Base-by-base conservation (phyloP, 2,113 vertebrate genomes). In the Osmerus eperlanus region DNA sequence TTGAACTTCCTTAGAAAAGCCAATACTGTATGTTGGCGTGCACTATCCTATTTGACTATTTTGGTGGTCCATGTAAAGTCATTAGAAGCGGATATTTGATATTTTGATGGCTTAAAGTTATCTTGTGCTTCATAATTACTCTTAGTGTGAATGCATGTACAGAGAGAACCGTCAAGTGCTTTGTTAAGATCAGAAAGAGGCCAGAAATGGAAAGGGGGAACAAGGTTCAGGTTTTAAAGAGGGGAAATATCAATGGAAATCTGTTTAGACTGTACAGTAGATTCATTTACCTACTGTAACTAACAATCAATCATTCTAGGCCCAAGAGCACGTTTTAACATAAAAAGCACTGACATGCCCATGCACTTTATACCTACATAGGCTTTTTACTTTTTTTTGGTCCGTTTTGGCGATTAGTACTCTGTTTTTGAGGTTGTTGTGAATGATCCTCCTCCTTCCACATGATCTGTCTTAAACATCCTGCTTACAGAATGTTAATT, bases 211-310 rank as follows among this genome's bases (percentile, higher is more conserved):
- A 60, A 21, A n/a, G 60, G 81, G 81, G 32, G 69, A 83, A 76
- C 74, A 54, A 76, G 4, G 64, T 79, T 55, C 72, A 60, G 55
- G 72, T 56, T 70, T 70, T 73, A 69, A 74, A 76, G 68, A 78
- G 58, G 67, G 59, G 63, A 72, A 73, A 72, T 81, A 70, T 82
- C 79, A 81, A 78, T 84, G 74, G 64, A 79, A 81, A 82, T 87
- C 75, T 1, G 52, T 78, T 85, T 80, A 84, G 81, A 65, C 72
- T 81, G 78, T 79, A 68, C 71, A 70, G 63, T 62, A 75, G 69
- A 75, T 76, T 77, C 80, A 78, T 78, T 79, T 74, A 59, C 73
- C 69, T 28, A 61, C 59, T 28, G n/a, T 28, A 71, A 76, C 73
- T 78, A 77, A 77, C 73, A 83, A 80, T 77, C 13, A 85, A 78